A percentile compares a stretch with the other conserved stretches of the same genome.
Conservation (phyloP, 2,888 invertebrate genomes). For the Galerucella pusilla region DNA sequence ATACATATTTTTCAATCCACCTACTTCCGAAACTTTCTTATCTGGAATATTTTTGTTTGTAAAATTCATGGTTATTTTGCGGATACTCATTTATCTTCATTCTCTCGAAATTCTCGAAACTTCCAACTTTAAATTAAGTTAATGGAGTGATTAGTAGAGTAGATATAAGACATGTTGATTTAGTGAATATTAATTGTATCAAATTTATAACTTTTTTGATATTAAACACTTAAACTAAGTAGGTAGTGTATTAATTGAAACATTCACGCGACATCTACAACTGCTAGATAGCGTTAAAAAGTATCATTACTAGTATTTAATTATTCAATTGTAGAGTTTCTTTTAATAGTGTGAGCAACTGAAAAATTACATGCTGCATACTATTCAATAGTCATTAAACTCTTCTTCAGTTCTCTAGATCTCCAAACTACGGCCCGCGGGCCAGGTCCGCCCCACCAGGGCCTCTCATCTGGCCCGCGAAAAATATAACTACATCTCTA, state of each 20-base stretch:
- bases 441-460: too few species aligned
- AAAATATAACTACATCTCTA: too few species aligned
- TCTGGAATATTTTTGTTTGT: constrained; percentile 15
- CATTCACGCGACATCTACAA: neutral
- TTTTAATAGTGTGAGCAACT: too few species aligned
- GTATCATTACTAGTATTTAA: too few species aligned
- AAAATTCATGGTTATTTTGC: constrained; percentile 13
- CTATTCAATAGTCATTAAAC: too few species aligned
- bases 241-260: neutral
- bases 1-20: constrained; percentile 10
- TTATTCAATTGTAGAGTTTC: too few species aligned
- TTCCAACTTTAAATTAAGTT: constrained; percentile 25
- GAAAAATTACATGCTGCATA: too few species aligned
- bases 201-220: neutral
- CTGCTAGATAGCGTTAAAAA: too few species aligned
- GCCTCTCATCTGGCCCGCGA: too few species aligned
- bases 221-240: too few species aligned
- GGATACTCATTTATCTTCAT: constrained; percentile 32
- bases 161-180: constrained; percentile 11
- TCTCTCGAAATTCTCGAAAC: constrained; percentile 27
- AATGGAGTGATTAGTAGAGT: constrained; percentile 31
- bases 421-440: too few species aligned
- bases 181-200: neutral
- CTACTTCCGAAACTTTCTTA: constrained; percentile 5
- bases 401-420: too few species aligned